Evolutionary conservation across 2,888 invertebrate species (phyloP).

Genomic region (Aphodius sticticus): DNA sequence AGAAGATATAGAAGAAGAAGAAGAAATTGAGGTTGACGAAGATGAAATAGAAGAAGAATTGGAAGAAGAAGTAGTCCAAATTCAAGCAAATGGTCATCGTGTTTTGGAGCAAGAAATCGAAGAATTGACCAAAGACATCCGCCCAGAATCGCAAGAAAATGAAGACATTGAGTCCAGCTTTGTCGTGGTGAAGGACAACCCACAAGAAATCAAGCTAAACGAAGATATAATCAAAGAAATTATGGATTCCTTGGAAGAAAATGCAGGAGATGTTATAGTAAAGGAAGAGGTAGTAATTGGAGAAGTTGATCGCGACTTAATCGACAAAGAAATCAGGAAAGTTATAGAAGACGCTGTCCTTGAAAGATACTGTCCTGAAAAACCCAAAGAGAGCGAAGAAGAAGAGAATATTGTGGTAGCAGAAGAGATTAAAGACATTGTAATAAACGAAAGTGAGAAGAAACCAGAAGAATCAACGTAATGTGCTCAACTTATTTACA

Average conservation of each 20-base stretch:
- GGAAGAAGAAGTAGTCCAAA: constrained; percentile 27
- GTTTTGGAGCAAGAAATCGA: constrained; percentile 30
- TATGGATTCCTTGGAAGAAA: constrained; percentile 33
- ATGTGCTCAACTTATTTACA: constrained; percentile 18
- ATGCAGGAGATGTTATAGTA: constrained; percentile 27
- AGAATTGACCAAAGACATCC: constrained; percentile 17
- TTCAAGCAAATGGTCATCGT: constrained; percentile 35
- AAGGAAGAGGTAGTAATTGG: constrained; percentile 49
- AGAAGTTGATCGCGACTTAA: constrained; percentile 44
- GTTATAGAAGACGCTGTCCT: neutral
- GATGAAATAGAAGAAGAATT: constrained; percentile 37
- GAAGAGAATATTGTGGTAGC: constrained; percentile 39
- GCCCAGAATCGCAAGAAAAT: neutral
- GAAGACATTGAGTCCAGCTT: neutral
- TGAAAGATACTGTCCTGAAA: constrained; percentile 17
- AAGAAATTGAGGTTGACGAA: constrained; percentile 37
- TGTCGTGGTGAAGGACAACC: neutral
- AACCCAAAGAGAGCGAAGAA: constrained; percentile 39
- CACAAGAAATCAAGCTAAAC: constrained; percentile 23
- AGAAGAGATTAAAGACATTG: constrained; percentile 33
- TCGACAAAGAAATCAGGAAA: neutral
- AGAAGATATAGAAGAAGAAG: constrained; percentile 46
- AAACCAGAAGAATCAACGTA: constrained; percentile 14
- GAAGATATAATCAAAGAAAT: constrained; percentile 30
- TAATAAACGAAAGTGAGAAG: constrained; percentile 5